Base-by-base conservation (phyloP, 30 jellyfish, hydroid and myxozoan species). In the Chrysaora quinquecirrha region DNA sequence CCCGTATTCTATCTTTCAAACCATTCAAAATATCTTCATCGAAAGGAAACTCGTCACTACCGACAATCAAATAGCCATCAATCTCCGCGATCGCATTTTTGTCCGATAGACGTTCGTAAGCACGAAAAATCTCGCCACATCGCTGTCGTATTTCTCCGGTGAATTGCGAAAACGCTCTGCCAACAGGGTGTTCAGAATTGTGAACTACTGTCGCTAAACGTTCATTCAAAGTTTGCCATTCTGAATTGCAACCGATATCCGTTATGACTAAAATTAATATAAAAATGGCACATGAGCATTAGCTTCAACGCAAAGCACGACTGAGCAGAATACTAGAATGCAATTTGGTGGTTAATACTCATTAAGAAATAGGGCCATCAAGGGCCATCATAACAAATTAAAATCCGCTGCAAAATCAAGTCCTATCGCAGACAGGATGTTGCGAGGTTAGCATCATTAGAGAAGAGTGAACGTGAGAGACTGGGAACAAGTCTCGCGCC, bases 141-240 rank as follows among this genome's bases (percentile, higher is more conserved):
- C 76, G 72, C 19, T 48, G 67, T 19, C 71, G 76, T 30, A 93
- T 32, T 14, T 67, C 50, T 21, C 29, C 50, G 24, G 87, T 48
- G 69, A 86, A 86, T 18, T 63, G 54, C 10, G 6, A 56, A 28
- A 93, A 93, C n/a, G 25, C 29, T 35, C 32, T 30, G 31, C 98
- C 97, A 24, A 75, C 74, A 48, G 95, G 95, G 60, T 87, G 88
- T 31, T 80, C 90, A 20, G 35, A 22, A 43, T 81, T 65, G 79
- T 81, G 87, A 7, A 93, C 89, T 25, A 86, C 81, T 3, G 93
- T 24, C 9, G 97, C 74, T 7, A 93, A 61, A 25, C 93, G 91
- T 48, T 88, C 97, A 23, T 84, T 76, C 30, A 93, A 88, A 3
- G 98, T 93, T 43, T 86, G 96, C 97, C 97, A 93, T 76, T 86